Evolutionary conservation across 2,113 vertebrate genomes (phyloP), one percentile per base, ranked within the genome.

Genomic region (Daubentonia madagascariensis): DNA sequence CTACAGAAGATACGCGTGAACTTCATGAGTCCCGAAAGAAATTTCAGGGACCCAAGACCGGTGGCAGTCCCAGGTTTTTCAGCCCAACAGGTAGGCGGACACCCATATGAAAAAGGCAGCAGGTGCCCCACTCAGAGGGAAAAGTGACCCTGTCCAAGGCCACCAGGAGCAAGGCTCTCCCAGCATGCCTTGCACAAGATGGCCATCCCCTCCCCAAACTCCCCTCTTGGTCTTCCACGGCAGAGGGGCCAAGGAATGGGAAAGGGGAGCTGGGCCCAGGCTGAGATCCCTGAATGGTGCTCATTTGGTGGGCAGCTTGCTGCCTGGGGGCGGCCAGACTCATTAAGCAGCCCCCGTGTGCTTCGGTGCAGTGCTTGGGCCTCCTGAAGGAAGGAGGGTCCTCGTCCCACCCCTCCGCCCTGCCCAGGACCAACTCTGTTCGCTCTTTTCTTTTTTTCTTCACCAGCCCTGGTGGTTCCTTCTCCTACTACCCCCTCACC

Each of bases 321-420:
- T 16, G 17, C 59, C 9, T 45, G 4, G 18, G 1, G 0, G n/a
- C 3, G 78, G 37, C 17, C 61, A 3, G 8, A 8, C 8, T 28
- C 14, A 5, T 30, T 68, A 16, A 52, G 45, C 37, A 5, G 50
- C n/a, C 3, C 7, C n/a, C 61, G 6, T 11, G 40, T 85, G 70
- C 54, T 73, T 32, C 63, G 3, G 0, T 0, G 37, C 2, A 48
- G 61, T 0, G 20, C 16, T 57, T 10, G 2, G 8, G 6, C 12
- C 30, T 81, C 78, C 63, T 8, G 5, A 50, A 65, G 63, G 72
- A 52, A 52, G 72, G 70, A 2, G 23, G 8, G 7, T 2, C 16
- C 43, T n/a, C 25, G 32, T 25, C 8, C 45, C 8, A 6, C 37
- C 18, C 23, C 20, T 52, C 17, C 25, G 1, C 28, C 32, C 48